phyloP scores from a whole-genome alignment of 2,888 invertebrate species.

The Timandra comae region DNA sequence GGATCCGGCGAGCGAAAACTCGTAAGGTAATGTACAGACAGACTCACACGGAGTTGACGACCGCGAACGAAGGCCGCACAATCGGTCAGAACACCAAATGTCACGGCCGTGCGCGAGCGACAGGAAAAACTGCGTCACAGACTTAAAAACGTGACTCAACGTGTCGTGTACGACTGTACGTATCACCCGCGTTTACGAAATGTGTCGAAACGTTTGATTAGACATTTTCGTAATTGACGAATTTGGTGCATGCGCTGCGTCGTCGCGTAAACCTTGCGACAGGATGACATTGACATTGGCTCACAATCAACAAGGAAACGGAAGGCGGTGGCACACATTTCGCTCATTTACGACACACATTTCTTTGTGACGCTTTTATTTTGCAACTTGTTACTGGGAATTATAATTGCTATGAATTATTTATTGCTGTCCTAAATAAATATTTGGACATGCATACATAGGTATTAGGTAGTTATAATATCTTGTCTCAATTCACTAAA shows the following conservation, averaged over 20 bases:
- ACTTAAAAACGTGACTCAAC: conserved; percentile 66
- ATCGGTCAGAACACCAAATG: conserved; percentile 75
- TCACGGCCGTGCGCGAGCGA: conserved; percentile 64
- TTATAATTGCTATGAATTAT: no score
- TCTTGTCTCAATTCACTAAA: no score
- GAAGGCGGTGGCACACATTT: conserved; percentile 36
- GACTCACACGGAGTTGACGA: conserved; percentile 64
- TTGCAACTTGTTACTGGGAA: no score
- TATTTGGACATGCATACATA: no score
- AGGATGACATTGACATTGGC: conserved; percentile 69
- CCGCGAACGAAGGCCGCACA: conserved; percentile 71
- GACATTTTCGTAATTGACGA: conserved; percentile 32
- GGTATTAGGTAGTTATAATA: no score
- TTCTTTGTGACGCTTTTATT: conserved; percentile 1
- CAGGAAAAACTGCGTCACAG: conserved; percentile 66
- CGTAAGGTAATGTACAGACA: conserved; percentile 51
- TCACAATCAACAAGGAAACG: conserved; percentile 51
- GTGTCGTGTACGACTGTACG: conserved; percentile 28
- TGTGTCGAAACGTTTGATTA: conserved; percentile 16
- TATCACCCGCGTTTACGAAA: conserved; percentile 23
- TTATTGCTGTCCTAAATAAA: no score
- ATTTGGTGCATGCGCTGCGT: conserved; percentile 31
- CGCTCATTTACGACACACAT: conserved; percentile 4
- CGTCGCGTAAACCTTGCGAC: conserved; percentile 53
- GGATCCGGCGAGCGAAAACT: conserved; percentile 43